A percentile compares a stretch with the other conserved stretches of the same genome.
Evolutionary conservation across 2,113 vertebrate species (phyloP).

Genomic region (Ciconia stormi): DNA sequence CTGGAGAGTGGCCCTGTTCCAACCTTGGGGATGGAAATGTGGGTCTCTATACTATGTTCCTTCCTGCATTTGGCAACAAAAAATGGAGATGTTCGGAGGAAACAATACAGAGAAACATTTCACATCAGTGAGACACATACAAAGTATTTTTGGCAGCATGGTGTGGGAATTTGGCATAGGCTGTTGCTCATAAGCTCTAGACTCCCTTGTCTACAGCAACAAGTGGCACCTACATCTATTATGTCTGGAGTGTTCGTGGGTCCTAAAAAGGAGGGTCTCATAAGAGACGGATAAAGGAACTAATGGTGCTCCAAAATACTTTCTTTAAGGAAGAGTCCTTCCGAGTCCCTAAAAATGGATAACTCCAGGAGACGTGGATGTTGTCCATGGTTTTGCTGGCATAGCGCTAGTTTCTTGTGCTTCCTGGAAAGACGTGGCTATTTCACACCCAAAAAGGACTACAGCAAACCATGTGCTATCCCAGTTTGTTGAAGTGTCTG

Average conservation of each 20-base stretch:
- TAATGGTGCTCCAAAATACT: background rate
- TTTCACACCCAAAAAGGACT: conserved; percentile 51
- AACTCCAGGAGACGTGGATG: background rate
- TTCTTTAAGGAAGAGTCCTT: background rate
- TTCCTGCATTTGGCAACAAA: conserved; percentile 20
- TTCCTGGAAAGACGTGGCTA: conserved; percentile 5
- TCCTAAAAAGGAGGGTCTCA: background rate
- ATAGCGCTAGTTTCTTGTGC: background rate
- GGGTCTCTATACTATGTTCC: background rate
- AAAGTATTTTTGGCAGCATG: conserved; percentile 27
- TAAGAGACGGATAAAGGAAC: background rate
- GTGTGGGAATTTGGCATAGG: conserved; percentile 57
- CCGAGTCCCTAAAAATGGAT: background rate
- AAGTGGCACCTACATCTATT: conserved; percentile 11
- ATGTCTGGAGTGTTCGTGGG: background rate
- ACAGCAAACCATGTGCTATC: background rate
- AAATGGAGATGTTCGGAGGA: background rate
- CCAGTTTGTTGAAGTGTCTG: background rate
- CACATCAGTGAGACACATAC: background rate
- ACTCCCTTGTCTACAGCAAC: background rate
- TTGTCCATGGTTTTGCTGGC: conserved; percentile 49
- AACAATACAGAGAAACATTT: conserved; percentile 13
- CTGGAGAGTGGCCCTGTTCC: background rate
- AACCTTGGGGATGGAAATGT: background rate
- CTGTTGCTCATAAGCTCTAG: background rate